These are phyloP conservation scores for Bufo gargarizans DNA, from an alignment of 2,113 vertebrate species.

Conservation along the genomic window DNA sequence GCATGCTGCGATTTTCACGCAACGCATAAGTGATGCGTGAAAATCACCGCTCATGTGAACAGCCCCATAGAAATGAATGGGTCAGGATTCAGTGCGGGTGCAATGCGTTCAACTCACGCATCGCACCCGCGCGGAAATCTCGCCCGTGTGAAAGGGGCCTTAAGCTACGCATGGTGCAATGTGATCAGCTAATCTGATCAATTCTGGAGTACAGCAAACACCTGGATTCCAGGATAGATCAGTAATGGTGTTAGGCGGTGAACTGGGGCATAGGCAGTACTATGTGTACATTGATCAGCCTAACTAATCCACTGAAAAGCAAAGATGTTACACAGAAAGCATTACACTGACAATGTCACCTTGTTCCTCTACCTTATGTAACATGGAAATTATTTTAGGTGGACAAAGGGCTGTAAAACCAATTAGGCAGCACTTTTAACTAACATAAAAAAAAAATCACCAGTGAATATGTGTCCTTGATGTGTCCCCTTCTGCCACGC, in stretches of 20 bases:
- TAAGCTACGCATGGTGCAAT: constrained; percentile 11
- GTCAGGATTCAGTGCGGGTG: too few species aligned
- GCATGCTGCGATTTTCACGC: too few species aligned
- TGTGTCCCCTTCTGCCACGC: neutral
- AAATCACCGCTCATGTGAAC: too few species aligned
- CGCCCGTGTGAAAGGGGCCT: too few species aligned
- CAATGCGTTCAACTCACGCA: too few species aligned
- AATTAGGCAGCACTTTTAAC: neutral
- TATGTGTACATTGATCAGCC: constrained; percentile 1
- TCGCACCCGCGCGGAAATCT: too few species aligned
- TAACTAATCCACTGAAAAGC: neutral
- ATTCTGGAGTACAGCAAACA: constrained; percentile 11
- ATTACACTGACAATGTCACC: constrained; percentile 17
- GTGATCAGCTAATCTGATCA: constrained; percentile 15
- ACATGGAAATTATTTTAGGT: neutral
- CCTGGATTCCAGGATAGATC: constrained; percentile 25
- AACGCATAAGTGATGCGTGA: too few species aligned
- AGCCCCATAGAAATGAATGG: too few species aligned
- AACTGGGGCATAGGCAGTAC: neutral
- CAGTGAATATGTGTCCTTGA: constrained; percentile 1
- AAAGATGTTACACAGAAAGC: neutral
- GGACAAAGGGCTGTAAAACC: neutral
- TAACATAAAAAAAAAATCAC: neutral
- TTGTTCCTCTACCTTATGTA: neutral
- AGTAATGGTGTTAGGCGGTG: neutral